Evolutionary conservation across 2,888 invertebrate genomes (phyloP).

Genomic region (Flexamia atlantica): DNA sequence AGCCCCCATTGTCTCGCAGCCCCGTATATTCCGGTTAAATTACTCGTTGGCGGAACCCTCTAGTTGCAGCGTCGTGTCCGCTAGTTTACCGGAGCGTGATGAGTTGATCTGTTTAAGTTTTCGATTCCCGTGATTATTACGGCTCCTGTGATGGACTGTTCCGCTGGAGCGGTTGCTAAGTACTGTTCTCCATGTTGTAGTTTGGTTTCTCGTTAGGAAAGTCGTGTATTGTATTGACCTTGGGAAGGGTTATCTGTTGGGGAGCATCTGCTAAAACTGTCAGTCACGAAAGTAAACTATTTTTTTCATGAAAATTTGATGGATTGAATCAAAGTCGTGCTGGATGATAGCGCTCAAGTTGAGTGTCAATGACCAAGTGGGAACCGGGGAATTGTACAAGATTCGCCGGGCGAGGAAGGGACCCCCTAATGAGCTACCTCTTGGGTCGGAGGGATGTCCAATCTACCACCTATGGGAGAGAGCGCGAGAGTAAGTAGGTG

Average conservation of each 20-base stretch:
- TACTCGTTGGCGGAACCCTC: not conserved
- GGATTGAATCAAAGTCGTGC: no score
- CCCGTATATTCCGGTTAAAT: conserved; percentile 6
- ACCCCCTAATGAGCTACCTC: no score
- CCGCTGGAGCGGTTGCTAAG: conserved; percentile 12
- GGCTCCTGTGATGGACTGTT: conserved; percentile 27
- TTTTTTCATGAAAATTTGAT: no score
- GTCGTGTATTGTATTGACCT: not conserved
- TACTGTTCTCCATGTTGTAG: not conserved
- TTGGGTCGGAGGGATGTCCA: no score
- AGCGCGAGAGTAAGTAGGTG: no score
- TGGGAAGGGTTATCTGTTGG: not conserved
- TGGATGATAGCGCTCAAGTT: no score
- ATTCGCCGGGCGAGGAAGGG: no score
- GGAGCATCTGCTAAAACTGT: no score
- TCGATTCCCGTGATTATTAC: conserved; percentile 3
- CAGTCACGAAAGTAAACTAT: no score
- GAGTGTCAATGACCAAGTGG: no score
- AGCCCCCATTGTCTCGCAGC: conserved; percentile 46
- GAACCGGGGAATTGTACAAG: no score
- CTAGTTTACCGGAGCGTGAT: not conserved
- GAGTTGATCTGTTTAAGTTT: conserved; percentile 2
- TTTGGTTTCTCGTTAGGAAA: not conserved
- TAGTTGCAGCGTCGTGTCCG: conserved; percentile 3
- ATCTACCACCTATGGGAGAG: no score